These are phyloP conservation scores for Hypena proboscidalis DNA, from an alignment of 2,888 invertebrate species.

Conservation along the genomic window DNA sequence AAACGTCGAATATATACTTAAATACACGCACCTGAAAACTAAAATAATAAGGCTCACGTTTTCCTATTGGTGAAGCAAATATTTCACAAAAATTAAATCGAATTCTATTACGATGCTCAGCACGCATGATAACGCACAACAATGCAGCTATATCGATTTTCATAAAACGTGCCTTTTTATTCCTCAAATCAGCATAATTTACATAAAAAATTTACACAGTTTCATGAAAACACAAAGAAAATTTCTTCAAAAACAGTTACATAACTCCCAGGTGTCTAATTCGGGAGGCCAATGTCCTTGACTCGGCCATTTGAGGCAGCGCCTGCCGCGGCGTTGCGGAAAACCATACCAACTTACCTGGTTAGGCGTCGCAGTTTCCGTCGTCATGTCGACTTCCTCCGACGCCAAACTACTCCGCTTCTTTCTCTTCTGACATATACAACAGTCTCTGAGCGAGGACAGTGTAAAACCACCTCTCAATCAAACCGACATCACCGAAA, in stretches of 20 bases:
- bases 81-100: neutral
- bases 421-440: constrained; percentile 77
- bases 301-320: constrained; percentile 47
- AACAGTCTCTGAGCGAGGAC: constrained; percentile 68
- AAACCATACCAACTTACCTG: constrained; percentile 65
- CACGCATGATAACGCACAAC: neutral
- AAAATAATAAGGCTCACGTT: too few relatives aligned
- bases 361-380: constrained; percentile 81
- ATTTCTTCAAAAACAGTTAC: constrained; percentile 37
- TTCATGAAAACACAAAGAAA: constrained; percentile 4
- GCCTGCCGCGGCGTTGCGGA: constrained; percentile 57
- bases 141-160: constrained; percentile 15
- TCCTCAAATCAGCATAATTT: neutral
- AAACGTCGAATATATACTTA: too few relatives aligned
- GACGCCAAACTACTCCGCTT: constrained; percentile 72
- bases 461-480: constrained; percentile 55
- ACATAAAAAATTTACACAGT: neutral
- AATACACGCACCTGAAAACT: too few relatives aligned
- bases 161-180: neutral
- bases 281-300: constrained; percentile 62
- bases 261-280: constrained; percentile 54
- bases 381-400: constrained; percentile 76
- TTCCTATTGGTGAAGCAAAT: too few relatives aligned
- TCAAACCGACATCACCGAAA: constrained; percentile 52
- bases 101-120: neutral